A percentile compares a stretch with the other conserved stretches of the same genome.
phyloP scores from a whole-genome alignment of 2,888 invertebrate species.

The Sialis lutaria region DNA sequence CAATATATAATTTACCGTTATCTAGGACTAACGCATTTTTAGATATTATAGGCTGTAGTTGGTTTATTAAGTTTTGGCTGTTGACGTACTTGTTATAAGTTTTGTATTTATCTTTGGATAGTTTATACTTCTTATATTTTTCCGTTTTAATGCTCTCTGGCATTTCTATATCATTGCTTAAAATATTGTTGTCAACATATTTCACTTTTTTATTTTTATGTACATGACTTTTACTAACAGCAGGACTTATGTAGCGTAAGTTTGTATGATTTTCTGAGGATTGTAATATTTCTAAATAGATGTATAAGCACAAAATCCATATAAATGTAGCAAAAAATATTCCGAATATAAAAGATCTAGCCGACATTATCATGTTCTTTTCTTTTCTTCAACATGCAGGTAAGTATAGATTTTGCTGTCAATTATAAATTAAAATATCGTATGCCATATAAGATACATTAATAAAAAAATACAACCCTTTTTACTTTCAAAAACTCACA shows the following conservation, averaged over 20 bases:
- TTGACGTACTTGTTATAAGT: constrained; percentile 20
- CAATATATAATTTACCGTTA: constrained; percentile 15
- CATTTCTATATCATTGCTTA: background rate
- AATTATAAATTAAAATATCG: no score
- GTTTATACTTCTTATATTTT: constrained; percentile 10
- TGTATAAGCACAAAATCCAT: constrained; percentile 53
- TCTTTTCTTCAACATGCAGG: no score
- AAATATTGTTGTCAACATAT: constrained; percentile 10
- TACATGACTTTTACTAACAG: background rate
- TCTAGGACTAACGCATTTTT: constrained; percentile 19
- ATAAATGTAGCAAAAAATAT: constrained; percentile 56
- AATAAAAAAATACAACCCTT: no score
- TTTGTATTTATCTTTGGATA: constrained; percentile 13
- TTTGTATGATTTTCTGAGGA: background rate
- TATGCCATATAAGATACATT: no score
- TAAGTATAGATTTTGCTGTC: no score
- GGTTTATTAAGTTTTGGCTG: constrained; percentile 26
- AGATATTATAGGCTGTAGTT: constrained; percentile 26
- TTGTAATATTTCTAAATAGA: constrained; percentile 35
- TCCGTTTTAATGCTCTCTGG: background rate
- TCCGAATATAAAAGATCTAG: constrained; percentile 53
- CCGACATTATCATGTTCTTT: constrained; percentile 19
- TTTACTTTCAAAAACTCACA: no score
- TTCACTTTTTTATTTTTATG: constrained; percentile 9
- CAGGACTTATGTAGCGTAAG: background rate